These are phyloP conservation scores for Orientallactaga sibirica DNA, from an alignment of 2,797 vertebrate species.

Conservation along the genomic window DNA sequence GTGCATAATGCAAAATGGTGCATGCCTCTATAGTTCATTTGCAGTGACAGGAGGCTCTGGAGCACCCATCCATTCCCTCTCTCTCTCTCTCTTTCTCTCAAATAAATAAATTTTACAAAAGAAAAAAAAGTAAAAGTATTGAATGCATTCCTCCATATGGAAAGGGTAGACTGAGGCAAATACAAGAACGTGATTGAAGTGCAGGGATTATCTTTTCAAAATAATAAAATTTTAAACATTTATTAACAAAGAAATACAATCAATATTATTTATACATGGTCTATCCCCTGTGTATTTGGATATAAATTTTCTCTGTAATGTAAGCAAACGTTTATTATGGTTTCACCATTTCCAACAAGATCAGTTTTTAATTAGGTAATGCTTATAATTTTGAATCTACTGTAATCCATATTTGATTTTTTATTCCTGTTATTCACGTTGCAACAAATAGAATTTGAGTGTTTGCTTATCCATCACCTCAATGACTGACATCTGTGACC, in stretches of 20 bases:
- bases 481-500: conserved; percentile 2
- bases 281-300: neutral
- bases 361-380: neutral
- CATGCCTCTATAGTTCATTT: too few relatives aligned
- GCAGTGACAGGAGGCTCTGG: too few relatives aligned
- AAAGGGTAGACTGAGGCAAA: too few relatives aligned
- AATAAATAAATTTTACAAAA: too few relatives aligned
- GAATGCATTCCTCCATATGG: too few relatives aligned
- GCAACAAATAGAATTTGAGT: neutral
- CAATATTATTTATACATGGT: neutral
- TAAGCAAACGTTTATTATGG: conserved; percentile 21
- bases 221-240: neutral
- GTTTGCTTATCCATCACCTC: neutral
- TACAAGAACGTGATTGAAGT: too few relatives aligned
- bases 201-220: neutral
- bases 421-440: neutral
- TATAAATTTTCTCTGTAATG: neutral
- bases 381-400: neutral
- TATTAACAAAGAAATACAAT: too few relatives aligned
- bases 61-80: too few relatives aligned
- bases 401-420: neutral
- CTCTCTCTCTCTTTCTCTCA: too few relatives aligned
- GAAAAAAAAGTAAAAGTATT: too few relatives aligned
- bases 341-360: neutral
- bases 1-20: too few relatives aligned